Evolutionary conservation across 2,797 vertebrate species (phyloP), one percentile per base, ranked within the genome.

Genomic region (Mareca penelope): DNA sequence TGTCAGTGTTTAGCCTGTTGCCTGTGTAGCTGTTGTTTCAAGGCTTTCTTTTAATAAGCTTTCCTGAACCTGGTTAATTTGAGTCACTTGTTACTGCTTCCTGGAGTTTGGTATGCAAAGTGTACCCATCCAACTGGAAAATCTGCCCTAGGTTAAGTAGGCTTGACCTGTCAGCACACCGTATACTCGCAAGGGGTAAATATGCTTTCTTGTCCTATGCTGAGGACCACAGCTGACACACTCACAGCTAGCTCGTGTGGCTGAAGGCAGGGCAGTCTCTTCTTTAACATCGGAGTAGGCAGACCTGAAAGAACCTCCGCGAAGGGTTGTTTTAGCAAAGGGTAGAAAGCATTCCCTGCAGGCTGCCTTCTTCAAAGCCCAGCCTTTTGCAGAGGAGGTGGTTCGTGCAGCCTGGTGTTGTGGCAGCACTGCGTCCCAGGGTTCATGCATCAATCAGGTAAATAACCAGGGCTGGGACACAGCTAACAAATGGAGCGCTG

Each of bases 21-120:
- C 26, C 52, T 83, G 9, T 44, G 29, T 48, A 67, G 50, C 33
- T 88, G 69, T 52, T 75, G 15, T 23, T 88, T 72, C 80, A 26
- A 48, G 40, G 39, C 73, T 90, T 90, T 64, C 22, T 90, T 94
- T 81, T 70, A 68, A 64, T 46, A 88, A 89, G 80, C 56, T 85
- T 72, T 75, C 23, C 23, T 57, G 46, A 89, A 75, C 16, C 29
- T 83, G 55, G 15, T 42, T 71, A 57, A 75, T 83, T 85, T 55
- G n/a, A 59, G 59, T 59, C 28, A 70, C 56, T 72, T 44, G 53
- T 73, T 79, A 42, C 59, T 77, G 60, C 35, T 80, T 65, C 5
- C 29, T 85, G 31, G 84, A 57, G 44, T 56, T 84, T 28, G 56
- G 68, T 70, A 37, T 14, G 15, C 80, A 73, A 35, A 44, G 56